phyloP scores from a whole-genome alignment of 2,888 invertebrate species.

The Dynastes grantii region DNA sequence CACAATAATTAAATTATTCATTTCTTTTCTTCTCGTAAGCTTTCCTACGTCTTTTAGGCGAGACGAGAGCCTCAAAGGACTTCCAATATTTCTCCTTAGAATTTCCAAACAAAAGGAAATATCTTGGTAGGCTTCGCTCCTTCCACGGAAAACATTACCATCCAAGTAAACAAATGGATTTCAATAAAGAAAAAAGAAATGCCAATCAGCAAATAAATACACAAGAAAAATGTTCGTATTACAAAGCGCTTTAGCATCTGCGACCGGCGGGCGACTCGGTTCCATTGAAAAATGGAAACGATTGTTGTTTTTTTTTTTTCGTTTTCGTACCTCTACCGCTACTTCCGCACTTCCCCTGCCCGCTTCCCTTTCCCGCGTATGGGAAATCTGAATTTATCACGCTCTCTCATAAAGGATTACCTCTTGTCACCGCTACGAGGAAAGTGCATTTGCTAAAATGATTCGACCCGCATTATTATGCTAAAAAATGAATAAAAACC shows the following conservation, averaged over 20 bases:
- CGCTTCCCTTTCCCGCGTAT: slow-evolving; percentile 34
- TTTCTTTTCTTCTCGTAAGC: not conserved
- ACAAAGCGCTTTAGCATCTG: slow-evolving; percentile 49
- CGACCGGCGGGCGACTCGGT: slow-evolving; percentile 26
- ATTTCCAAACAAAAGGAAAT: slow-evolving; percentile 21
- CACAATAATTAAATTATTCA: slow-evolving; percentile 27
- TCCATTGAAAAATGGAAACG: slow-evolving; percentile 51
- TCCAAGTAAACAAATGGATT: slow-evolving; percentile 39
- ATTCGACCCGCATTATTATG: slow-evolving; percentile 48
- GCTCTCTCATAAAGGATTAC: slow-evolving; percentile 51
- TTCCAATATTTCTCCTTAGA: slow-evolving; percentile 34
- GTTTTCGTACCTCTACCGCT: not conserved
- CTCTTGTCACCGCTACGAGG: slow-evolving; percentile 52
- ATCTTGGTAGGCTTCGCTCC: slow-evolving; percentile 14
- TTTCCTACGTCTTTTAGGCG: not conserved
- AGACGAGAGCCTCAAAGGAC: not conserved
- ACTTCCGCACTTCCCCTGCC: not conserved
- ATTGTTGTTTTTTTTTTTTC: slow-evolving; percentile 28
- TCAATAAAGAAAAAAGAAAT: slow-evolving; percentile 37
- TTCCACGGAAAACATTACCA: slow-evolving; percentile 20
- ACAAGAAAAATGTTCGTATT: slow-evolving; percentile 51
- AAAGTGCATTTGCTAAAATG: slow-evolving; percentile 54
- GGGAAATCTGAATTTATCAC: slow-evolving; percentile 51
- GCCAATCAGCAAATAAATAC: slow-evolving; percentile 46
- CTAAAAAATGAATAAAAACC: slow-evolving; percentile 47